Evolutionary conservation across 2,797 vertebrate species (phyloP), one percentile per base, ranked within the genome.

Genomic region (Clamator glandarius): DNA sequence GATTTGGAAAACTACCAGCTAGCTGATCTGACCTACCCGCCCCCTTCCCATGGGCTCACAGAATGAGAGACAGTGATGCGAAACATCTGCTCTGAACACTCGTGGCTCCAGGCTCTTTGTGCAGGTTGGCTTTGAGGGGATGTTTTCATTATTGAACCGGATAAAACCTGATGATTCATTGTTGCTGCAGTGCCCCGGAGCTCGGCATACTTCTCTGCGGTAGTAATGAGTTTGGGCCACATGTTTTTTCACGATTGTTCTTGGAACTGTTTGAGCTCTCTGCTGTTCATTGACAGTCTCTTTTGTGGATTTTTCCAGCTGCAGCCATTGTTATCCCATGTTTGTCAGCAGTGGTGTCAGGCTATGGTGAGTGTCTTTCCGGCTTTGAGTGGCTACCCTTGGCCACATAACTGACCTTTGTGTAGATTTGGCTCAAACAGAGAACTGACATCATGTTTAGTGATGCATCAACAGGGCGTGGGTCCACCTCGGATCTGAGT

Each of bases 321-420:
- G 99, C 99, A 12, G 99, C 99, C 6, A 94, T 99, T 6, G 99
- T 99, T 18, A 98, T 99, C 81, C 99, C 99, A 1, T 99, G 99
- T 93, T 96, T 99, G 95, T 99, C 99, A 9, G 98, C 99, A 0
- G 96, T 99, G 70, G 99, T 99, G 28, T 98, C 99, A 24, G 98
- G 98, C 87, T 98, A 99, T 0, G 99, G 99, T 99, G 93, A 98
- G 98, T 89, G 73, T 39, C 79, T 39, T 46, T n/a, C 72, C 64
- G 54, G 79, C 73, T 52, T 31, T 50, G 46, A 26, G 62, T 3
- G 1, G 36, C 74, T 46, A 70, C 67, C 35, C 55, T 50, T 52
- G 67, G 31, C 50, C 52, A 6, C 42, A 2, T 4, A 29, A 24
- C 0, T 76, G 78, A 67, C 48, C 73, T 89, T 39, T 74, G 57